phyloP scores from a whole-genome alignment of 2,113 vertebrate genomes.

The Plotosus lineatus region DNA sequence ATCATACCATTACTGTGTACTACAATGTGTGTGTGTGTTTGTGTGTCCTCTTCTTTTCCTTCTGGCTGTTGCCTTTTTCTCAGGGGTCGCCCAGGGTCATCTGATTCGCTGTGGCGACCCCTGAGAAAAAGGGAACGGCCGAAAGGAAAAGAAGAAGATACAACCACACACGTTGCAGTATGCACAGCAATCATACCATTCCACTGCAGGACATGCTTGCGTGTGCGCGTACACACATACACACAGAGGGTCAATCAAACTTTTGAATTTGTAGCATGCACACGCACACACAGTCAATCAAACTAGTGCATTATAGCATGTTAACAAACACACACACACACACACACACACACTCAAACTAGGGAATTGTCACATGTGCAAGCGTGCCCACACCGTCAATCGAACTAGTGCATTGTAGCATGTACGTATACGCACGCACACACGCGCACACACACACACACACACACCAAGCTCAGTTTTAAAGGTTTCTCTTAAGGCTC shows the following conservation, averaged over 20 bases:
- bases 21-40: no score
- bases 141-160: no score
- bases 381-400: not conserved
- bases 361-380: not conserved
- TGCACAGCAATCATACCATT: no score
- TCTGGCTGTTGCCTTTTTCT: no score
- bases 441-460: constrained; percentile 2
- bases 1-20: no score
- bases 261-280: no score
- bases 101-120: no score
- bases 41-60: no score
- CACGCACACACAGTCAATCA: constrained; percentile 62
- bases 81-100: no score
- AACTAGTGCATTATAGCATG: not conserved
- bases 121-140: no score
- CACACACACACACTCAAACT: not conserved
- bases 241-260: not conserved
- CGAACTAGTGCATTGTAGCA: not conserved
- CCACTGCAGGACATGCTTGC: no score
- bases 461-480: constrained; percentile 85
- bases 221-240: not conserved
- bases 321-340: not conserved
- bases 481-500: constrained; percentile 86
- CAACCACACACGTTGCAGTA: no score
- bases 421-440: not conserved